Percentiles rank a stretch among this genome's conserved stretches.
These are phyloP conservation scores for Drosophila auraria DNA, from an alignment of 1,140 invertebrate species.

Conservation along the genomic window DNA sequence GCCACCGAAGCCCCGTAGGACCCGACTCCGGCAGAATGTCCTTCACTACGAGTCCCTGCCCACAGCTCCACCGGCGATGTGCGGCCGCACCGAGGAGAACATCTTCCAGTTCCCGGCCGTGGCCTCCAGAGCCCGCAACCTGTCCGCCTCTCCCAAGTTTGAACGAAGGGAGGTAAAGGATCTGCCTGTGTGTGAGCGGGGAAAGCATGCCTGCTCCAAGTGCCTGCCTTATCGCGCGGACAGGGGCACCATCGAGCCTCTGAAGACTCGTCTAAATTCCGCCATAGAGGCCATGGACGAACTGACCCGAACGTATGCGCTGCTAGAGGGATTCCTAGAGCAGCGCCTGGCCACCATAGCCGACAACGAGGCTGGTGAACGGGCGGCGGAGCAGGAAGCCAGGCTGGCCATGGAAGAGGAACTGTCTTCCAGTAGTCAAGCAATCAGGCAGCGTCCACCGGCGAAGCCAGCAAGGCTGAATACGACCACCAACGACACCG, in stretches of 20 bases:
- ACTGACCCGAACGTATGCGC: constrained; percentile 55
- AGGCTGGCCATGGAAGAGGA: neutral
- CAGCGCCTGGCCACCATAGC: constrained; percentile 65
- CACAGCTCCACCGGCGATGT: constrained; percentile 79
- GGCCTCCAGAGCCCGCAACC: constrained; percentile 59
- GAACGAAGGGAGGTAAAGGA: constrained; percentile 53
- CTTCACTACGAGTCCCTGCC: constrained; percentile 74
- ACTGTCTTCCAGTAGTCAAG: constrained; percentile 19
- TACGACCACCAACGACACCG: constrained; percentile 81
- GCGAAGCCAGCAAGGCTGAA: constrained; percentile 30
- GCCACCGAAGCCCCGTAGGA: constrained; percentile 64
- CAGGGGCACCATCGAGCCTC: constrained; percentile 69
- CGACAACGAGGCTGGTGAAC: constrained; percentile 51
- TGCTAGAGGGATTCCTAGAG: constrained; percentile 68
- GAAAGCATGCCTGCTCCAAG: constrained; percentile 65
- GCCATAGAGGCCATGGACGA: constrained; percentile 77
- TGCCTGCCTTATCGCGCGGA: constrained; percentile 66
- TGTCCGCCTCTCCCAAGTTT: constrained; percentile 66
- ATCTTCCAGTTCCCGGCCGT: constrained; percentile 76
- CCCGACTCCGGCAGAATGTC: constrained; percentile 43
- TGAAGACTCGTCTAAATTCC: constrained; percentile 65
- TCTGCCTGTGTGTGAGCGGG: constrained; percentile 57
- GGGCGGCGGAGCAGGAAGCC: constrained; percentile 12
- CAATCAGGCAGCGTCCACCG: constrained; percentile 7
- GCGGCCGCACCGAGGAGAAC: constrained; percentile 62